These are phyloP conservation scores for Callorhinus ursinus DNA, from an alignment of 2,113 vertebrate genomes.

Conservation along the genomic window DNA sequence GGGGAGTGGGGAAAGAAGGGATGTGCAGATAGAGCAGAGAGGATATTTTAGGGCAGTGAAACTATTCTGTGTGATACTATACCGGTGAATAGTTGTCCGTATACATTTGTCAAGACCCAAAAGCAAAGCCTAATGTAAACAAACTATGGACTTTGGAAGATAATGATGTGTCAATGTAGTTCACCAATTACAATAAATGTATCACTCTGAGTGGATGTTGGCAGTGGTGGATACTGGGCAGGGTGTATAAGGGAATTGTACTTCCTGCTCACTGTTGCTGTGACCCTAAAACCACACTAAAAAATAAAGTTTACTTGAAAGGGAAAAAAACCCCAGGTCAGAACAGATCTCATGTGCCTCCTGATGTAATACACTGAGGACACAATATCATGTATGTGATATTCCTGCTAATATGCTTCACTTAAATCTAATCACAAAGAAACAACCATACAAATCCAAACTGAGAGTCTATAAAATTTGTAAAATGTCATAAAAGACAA, in stretches of 20 bases:
- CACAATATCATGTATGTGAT: neutral
- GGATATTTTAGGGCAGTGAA: neutral
- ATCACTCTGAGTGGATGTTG: neutral
- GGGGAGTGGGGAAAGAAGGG: neutral
- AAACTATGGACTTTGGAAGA: neutral
- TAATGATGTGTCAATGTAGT: neutral
- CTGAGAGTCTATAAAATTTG: neutral
- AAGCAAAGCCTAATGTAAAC: neutral
- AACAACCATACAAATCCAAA: neutral
- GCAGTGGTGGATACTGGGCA: no score
- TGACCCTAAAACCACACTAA: neutral
- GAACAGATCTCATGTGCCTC: neutral
- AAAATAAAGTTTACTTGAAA: conserved; percentile 13
- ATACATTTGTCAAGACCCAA: conserved; percentile 10
- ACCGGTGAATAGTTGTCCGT: neutral
- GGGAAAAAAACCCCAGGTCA: neutral
- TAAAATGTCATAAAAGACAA: neutral
- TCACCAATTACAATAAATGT: neutral
- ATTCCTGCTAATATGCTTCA: conserved; percentile 2
- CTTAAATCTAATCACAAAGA: conserved; percentile 1
- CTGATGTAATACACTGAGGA: neutral
- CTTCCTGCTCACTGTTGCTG: neutral
- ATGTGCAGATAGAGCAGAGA: neutral
- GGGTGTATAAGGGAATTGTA: neutral
- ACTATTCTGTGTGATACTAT: neutral